Base-by-base conservation (phyloP, 2,797 vertebrate species). In the Alcedo quadribrachys region DNA sequence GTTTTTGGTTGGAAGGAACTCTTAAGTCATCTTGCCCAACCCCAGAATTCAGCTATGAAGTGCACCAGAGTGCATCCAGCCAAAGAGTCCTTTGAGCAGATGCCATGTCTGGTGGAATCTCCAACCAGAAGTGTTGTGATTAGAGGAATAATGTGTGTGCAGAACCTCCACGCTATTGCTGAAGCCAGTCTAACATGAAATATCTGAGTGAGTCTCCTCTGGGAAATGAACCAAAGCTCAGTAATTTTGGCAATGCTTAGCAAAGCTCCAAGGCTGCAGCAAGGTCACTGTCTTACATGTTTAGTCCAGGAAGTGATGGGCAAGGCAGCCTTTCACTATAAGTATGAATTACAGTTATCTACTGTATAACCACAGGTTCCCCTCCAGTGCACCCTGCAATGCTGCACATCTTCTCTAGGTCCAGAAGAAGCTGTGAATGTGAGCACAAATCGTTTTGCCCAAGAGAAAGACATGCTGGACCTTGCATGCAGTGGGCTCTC, bases 221-320 rank as follows among this genome's bases (percentile, higher is more conserved):
- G 80, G 58, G 73, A 89, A 83, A 78, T 57, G 45, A 75, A 65
- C 54, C 77, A 89, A 66, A 62, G 55, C 46, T 60, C 65, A 58
- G n/a, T n/a, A 46, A 27, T 88, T 88, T 81, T 3, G 1, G n/a
- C 40, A 46, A 12, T 18, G 81, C 27, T 58, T 35, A 57, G 58
- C 32, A 50, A 11, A 27, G 33, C 42, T 65, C 35, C 0, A 0
- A 28, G 53, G 50, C 77, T 86, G 78, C 11, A 6, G 66, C 51
- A 46, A 46, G 66, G 28, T 42, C 62, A 24, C 13, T 0, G 4
- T 43, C 82, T 81, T 82, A 67, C 82, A 63, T 13, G 0, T 89
- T 81, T 81, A 70, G 51, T n/a, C 54, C 86, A 69, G 86, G 50
- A 78, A 84, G 50, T 37, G 11, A 12, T 16, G 48, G 67, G 40